phyloP scores from a whole-genome alignment of 2,797 vertebrate genomes.

The Astyanax mexicanus region DNA sequence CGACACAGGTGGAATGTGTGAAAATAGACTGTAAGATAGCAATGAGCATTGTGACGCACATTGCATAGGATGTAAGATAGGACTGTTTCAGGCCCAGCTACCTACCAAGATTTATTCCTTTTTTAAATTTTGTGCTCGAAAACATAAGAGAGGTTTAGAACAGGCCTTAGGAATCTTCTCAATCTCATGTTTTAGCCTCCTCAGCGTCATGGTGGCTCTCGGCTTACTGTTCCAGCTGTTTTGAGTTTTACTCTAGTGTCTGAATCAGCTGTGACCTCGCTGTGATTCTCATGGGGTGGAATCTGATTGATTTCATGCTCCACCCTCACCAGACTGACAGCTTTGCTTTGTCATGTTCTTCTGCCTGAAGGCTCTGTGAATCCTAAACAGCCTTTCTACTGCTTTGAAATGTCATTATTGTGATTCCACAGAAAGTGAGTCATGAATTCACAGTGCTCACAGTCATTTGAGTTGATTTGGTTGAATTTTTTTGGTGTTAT shows the following conservation, averaged over 20 bases:
- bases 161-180: background rate
- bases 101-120: no score
- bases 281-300: background rate
- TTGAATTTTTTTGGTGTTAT: background rate
- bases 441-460: background rate
- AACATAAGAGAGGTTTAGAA: background rate
- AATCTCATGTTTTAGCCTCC: no score
- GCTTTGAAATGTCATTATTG: slow-evolving; percentile 5
- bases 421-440: background rate
- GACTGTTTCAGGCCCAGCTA: no score
- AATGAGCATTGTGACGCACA: no score
- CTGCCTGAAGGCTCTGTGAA: background rate
- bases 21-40: no score
- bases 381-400: background rate
- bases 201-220: background rate
- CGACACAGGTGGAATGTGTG: no score
- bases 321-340: no score
- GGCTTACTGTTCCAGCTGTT: background rate
- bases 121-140: no score
- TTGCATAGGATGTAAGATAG: no score
- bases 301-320: background rate
- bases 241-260: background rate
- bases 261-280: background rate
- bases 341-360: background rate
- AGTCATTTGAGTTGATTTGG: background rate